Conservation (phyloP, 1,140 invertebrate species). For the Phymastichus coffea region DNA sequence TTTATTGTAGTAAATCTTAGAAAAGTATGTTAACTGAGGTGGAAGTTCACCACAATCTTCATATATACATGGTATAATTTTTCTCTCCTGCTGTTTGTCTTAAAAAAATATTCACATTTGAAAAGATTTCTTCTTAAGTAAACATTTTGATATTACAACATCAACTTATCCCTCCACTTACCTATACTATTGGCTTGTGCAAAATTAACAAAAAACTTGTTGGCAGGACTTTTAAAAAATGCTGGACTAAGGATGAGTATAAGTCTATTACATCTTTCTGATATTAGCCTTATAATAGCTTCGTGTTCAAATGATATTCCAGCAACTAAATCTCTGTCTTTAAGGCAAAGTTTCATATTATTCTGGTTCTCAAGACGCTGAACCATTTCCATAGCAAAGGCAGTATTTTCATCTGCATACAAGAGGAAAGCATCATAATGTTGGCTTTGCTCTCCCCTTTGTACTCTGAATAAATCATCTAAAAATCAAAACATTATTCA, state of each 20-base stretch:
- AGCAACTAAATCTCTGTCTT: conserved; percentile 66
- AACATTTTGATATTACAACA: no score
- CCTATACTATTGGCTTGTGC: conserved; percentile 74
- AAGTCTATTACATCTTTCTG: conserved; percentile 69
- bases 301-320: conserved; percentile 68
- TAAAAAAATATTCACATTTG: no score
- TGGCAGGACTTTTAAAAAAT: conserved; percentile 69
- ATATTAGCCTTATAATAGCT: conserved; percentile 70
- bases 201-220: conserved; percentile 71
- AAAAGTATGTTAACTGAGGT: conserved; percentile 57
- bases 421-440: conserved; percentile 71
- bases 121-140: no score
- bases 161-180: no score
- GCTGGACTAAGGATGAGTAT: conserved; percentile 71
- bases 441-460: conserved; percentile 57
- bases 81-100: conserved; percentile 59
- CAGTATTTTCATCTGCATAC: conserved; percentile 68
- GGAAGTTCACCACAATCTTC: conserved; percentile 62
- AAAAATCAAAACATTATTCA: conserved; percentile 31
- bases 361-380: conserved; percentile 63
- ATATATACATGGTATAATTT: conserved; percentile 69
- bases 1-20: conserved; percentile 58
- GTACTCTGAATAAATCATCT: conserved; percentile 58
- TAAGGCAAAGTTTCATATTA: conserved; percentile 67
- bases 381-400: conserved; percentile 64